A percentile compares a stretch with the other conserved stretches of the same genome.
phyloP scores from a whole-genome alignment of 2,888 invertebrate genomes.

The Hirtodrosophila duncani region DNA sequence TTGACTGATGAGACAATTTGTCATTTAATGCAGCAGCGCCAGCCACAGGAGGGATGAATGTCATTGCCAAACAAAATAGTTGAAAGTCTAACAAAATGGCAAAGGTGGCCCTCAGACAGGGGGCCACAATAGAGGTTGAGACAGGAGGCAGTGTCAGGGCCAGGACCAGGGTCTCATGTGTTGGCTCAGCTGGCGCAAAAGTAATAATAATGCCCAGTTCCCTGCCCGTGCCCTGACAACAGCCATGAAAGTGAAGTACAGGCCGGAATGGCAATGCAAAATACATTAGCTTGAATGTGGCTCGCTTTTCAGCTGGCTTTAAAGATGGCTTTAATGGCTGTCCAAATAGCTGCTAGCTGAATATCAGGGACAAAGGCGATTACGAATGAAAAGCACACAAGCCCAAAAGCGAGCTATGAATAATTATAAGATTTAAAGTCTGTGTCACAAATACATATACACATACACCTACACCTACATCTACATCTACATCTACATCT shows the following conservation, averaged over 20 bases:
- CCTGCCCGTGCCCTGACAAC: slow-evolving; percentile 9
- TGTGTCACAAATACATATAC: slow-evolving; percentile 7
- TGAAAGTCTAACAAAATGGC: too few species aligned
- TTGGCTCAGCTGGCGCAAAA: slow-evolving; percentile 45
- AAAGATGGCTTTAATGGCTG: slow-evolving; percentile 37
- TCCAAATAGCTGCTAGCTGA: slow-evolving; percentile 49
- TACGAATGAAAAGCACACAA: slow-evolving; percentile 32
- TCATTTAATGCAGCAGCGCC: slow-evolving; percentile 66
- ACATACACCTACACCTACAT: slow-evolving; percentile 8
- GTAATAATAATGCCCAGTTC: slow-evolving; percentile 53
- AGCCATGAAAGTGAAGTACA: slow-evolving; percentile 34
- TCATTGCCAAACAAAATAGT: slow-evolving; percentile 18
- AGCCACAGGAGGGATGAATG: slow-evolving; percentile 12
- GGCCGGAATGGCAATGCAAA: slow-evolving; percentile 58
- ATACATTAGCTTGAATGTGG: background rate
- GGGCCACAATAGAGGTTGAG: too few species aligned
- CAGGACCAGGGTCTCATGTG: slow-evolving; percentile 28
- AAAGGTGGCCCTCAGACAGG: slow-evolving; percentile 7
- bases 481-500: slow-evolving; percentile 1
- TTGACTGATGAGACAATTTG: slow-evolving; percentile 71
- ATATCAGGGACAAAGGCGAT: slow-evolving; percentile 40
- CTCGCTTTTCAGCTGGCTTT: too few species aligned
- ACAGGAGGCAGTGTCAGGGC: too few species aligned
- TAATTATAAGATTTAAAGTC: slow-evolving; percentile 65
- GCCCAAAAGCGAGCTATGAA: slow-evolving; percentile 50